Percentiles rank a stretch among this genome's conserved stretches.
These are phyloP conservation scores for Drosophila yakuba DNA, from an alignment of 1,140 invertebrate genomes.

Conservation along the genomic window DNA sequence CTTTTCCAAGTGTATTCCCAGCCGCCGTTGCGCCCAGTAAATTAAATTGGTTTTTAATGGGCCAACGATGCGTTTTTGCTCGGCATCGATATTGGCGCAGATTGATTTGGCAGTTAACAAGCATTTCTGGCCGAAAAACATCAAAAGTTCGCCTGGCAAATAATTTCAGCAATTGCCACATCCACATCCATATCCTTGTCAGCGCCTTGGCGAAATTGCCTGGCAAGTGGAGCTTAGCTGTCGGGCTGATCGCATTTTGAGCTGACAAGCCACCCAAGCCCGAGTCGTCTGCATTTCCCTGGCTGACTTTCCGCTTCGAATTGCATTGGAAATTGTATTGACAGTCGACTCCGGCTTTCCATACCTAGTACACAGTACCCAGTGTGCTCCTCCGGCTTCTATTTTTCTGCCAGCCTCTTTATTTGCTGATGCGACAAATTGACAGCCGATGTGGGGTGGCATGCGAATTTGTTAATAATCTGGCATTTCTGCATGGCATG, in stretches of 20 bases:
- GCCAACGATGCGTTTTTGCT: constrained; percentile 47
- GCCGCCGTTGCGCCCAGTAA: constrained; percentile 20
- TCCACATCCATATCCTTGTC: constrained; percentile 54
- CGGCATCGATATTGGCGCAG: constrained; percentile 38
- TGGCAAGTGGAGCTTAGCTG: constrained; percentile 41
- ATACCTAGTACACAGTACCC: not conserved
- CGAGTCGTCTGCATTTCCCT: constrained; percentile 36
- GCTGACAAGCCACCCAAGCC: constrained; percentile 51
- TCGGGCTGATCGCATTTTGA: constrained; percentile 71
- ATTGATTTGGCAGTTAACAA: constrained; percentile 74
- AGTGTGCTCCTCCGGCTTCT: constrained; percentile 7
- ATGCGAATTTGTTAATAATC: constrained; percentile 68
- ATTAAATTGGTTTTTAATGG: constrained; percentile 77
- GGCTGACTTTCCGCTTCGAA: constrained; percentile 53
- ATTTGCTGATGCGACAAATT: constrained; percentile 70
- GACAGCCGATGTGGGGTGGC: constrained; percentile 49
- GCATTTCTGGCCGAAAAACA: constrained; percentile 37
- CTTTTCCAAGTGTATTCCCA: constrained; percentile 14
- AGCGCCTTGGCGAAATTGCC: constrained; percentile 51
- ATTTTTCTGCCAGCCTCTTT: constrained; percentile 17
- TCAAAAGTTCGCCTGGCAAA: constrained; percentile 44
- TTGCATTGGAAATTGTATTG: constrained; percentile 68
- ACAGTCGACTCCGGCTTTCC: constrained; percentile 48
- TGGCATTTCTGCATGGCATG: constrained; percentile 27
- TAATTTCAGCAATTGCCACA: constrained; percentile 63